phyloP scores from a whole-genome alignment of 2,113 vertebrate species.

The Myrmecobius fasciatus region DNA sequence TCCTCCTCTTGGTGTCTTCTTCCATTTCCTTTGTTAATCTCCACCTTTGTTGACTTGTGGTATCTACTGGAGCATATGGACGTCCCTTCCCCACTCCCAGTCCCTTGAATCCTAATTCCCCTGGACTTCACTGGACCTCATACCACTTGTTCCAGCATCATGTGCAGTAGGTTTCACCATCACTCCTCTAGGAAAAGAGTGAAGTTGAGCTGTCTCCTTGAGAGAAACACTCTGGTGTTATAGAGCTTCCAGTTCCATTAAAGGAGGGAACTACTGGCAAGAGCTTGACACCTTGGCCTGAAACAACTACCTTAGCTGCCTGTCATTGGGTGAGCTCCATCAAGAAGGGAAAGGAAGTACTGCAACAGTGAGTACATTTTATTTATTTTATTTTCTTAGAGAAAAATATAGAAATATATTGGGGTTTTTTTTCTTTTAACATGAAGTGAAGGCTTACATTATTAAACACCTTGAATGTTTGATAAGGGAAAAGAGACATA shows the following conservation, averaged over 20 bases:
- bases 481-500: not conserved
- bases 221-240: constrained; percentile 31
- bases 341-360: constrained; percentile 61
- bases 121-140: constrained; percentile 38
- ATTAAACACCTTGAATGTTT: not conserved
- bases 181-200: constrained; percentile 28
- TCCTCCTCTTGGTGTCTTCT: constrained; percentile 6
- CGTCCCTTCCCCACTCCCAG: not conserved
- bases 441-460: not conserved
- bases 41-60: not conserved
- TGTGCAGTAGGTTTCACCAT: constrained; percentile 42
- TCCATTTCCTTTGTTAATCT: constrained; percentile 17
- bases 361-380: constrained; percentile 69
- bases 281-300: constrained; percentile 61
- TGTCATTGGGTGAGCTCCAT: constrained; percentile 57
- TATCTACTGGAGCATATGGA: not conserved
- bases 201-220: constrained; percentile 35
- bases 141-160: constrained; percentile 45
- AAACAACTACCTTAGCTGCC: constrained; percentile 58
- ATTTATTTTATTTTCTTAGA: constrained; percentile 4
- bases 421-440: not conserved
- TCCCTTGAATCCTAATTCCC: constrained; percentile 22
- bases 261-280: constrained; percentile 52
- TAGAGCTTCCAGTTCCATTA: constrained; percentile 51
- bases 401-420: not conserved